phyloP scores from a whole-genome alignment of 2,888 invertebrate genomes.

The Lasiommata megera region DNA sequence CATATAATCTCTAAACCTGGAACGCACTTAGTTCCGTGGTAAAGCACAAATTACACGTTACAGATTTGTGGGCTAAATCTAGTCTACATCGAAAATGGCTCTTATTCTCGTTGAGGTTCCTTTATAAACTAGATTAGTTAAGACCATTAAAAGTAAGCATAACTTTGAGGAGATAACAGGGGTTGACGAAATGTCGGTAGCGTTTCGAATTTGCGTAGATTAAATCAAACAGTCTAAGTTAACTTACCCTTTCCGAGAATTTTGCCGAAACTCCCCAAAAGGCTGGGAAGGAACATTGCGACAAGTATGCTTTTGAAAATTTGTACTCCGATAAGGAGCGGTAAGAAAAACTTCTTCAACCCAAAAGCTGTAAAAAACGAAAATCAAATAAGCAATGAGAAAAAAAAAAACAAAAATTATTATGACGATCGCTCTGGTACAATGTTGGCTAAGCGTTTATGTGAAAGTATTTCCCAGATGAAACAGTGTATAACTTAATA shows the following conservation, averaged over 20 bases:
- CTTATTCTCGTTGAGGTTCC: neutral
- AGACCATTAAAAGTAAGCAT: constrained; percentile 19
- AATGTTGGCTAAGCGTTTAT: too few species aligned
- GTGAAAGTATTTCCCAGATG: too few species aligned
- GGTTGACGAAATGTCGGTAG: constrained; percentile 11
- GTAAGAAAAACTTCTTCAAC: constrained; percentile 91
- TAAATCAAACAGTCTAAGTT: constrained; percentile 27
- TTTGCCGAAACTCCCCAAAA: constrained; percentile 91
- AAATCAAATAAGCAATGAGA: neutral
- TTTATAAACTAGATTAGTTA: constrained; percentile 9
- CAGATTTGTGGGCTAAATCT: neutral
- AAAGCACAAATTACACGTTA: too few species aligned
- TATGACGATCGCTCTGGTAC: neutral
- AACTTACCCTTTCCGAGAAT: constrained; percentile 89
- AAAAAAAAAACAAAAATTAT: neutral
- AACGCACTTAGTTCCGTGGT: too few species aligned
- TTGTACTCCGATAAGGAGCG: constrained; percentile 90
- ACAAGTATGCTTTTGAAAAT: constrained; percentile 90
- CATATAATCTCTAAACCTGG: too few species aligned
- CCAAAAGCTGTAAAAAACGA: constrained; percentile 85
- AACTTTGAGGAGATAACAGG: constrained; percentile 3
- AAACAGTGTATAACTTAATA: too few species aligned
- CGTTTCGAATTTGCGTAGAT: constrained; percentile 9
- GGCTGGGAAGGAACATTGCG: constrained; percentile 91
- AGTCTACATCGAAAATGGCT: neutral